Evolutionary conservation across 2,113 vertebrate species (phyloP).

Genomic region (Plotosus lineatus): DNA sequence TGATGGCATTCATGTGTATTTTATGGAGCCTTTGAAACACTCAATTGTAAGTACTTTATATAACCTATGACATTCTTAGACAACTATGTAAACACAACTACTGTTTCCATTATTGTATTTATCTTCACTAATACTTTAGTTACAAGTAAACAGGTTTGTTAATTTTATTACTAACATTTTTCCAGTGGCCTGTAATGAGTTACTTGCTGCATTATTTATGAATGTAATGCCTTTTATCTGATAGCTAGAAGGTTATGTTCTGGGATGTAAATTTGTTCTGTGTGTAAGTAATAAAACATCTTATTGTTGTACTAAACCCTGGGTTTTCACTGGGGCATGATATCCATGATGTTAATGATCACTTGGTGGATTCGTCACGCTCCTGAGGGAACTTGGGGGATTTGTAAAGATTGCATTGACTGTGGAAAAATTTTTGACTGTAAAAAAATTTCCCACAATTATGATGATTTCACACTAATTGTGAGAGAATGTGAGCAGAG

Average conservation of each 20-base stretch:
- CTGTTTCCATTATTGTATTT: slow-evolving; percentile 3
- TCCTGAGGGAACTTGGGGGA: no score
- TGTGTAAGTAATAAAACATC: not conserved
- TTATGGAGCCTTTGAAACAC: slow-evolving; percentile 87
- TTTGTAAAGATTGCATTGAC: no score
- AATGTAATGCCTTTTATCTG: not conserved
- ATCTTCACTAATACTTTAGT: not conserved
- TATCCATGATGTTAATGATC: no score
- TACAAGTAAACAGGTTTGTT: not conserved
- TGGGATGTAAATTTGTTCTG: not conserved
- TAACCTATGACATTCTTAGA: not conserved
- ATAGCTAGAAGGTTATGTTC: not conserved
- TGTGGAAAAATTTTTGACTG: no score
- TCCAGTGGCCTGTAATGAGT: not conserved
- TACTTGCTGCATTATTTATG: not conserved
- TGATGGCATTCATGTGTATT: slow-evolving; percentile 81
- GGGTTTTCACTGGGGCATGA: no score
- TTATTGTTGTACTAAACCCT: no score
- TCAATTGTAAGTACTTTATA: slow-evolving; percentile 78
- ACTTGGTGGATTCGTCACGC: no score
- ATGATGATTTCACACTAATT: no score
- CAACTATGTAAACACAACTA: not conserved
- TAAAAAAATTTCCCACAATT: no score
- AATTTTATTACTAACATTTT: not conserved
- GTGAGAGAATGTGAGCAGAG: no score